A percentile compares a stretch with the other conserved stretches of the same genome.
Conservation (phyloP, 2,888 invertebrate species). For the Maniola hyperantus region DNA sequence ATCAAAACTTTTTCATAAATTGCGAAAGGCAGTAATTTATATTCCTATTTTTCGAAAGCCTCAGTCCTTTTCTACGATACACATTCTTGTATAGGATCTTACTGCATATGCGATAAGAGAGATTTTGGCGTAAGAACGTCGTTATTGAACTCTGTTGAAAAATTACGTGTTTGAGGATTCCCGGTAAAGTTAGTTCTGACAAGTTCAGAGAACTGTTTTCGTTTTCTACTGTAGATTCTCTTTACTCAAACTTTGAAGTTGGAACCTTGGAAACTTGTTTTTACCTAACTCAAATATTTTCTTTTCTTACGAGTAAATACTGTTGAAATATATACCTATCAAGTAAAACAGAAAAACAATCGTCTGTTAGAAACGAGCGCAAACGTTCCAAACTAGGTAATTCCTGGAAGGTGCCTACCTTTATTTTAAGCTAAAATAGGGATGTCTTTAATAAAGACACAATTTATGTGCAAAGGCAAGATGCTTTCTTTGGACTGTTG, state of each 20-base stretch:
- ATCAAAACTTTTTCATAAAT: not conserved
- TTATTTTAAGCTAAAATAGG: too few species aligned
- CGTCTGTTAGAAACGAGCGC: not conserved
- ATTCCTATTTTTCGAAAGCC: not conserved
- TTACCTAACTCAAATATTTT: not conserved
- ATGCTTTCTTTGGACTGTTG: too few species aligned
- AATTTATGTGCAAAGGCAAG: too few species aligned
- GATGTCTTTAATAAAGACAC: too few species aligned
- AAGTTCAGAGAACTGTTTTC: conserved; percentile 27
- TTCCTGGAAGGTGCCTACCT: too few species aligned
- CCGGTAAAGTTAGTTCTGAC: conserved; percentile 20
- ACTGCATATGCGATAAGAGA: not conserved
- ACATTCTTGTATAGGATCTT: not conserved
- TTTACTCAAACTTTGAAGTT: conserved; percentile 10
- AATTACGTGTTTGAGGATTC: conserved; percentile 23
- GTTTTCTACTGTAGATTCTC: conserved; percentile 19
- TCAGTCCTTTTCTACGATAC: not conserved
- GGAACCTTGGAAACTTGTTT: conserved; percentile 10
- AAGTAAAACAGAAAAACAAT: conserved; percentile 1
- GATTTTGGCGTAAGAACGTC: conserved; percentile 1
- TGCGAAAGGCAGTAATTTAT: not conserved
- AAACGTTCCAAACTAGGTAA: too few species aligned
- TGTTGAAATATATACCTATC: conserved; percentile 1
- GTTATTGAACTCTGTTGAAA: conserved; percentile 19
- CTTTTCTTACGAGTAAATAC: not conserved